Percentiles rank a stretch among this genome's conserved stretches.
These are phyloP conservation scores for Diachasma alloeum DNA, from an alignment of 1,140 invertebrate species.

Conservation along the genomic window DNA sequence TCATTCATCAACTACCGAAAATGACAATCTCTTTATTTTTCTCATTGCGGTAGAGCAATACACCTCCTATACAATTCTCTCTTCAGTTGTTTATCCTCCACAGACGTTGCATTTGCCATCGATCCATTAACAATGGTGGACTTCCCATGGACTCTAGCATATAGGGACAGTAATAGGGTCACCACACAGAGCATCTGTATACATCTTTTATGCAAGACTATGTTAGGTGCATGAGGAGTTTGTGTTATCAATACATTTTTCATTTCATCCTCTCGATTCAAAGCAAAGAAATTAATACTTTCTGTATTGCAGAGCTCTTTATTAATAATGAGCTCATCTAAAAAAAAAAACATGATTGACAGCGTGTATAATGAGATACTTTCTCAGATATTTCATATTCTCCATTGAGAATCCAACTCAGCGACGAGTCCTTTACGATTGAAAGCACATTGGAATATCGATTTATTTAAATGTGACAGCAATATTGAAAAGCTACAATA, in stretches of 20 bases:
- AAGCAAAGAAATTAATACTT: not conserved
- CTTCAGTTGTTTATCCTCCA: not conserved
- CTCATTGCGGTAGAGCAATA: too few relatives aligned
- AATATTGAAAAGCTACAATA: not conserved
- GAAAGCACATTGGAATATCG: not conserved
- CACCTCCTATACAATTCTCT: not conserved
- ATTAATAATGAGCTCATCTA: not conserved
- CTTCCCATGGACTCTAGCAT: not conserved
- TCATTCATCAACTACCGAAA: not conserved
- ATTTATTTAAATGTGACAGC: not conserved
- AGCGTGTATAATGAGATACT: not conserved
- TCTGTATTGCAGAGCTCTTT: not conserved
- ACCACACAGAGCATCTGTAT: not conserved
- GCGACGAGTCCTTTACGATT: not conserved
- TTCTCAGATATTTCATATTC: not conserved
- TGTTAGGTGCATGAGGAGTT: not conserved
- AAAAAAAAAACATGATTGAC: not conserved
- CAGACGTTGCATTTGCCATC: not conserved
- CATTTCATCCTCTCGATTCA: not conserved
- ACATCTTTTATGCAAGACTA: not conserved
- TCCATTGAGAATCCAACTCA: not conserved
- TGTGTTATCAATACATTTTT: too few relatives aligned
- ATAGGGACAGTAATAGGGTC: not conserved
- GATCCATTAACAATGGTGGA: not conserved
- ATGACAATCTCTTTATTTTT: too few relatives aligned